phyloP scores from a whole-genome alignment of 2,797 vertebrate species.

The Fistularia tabacaria region DNA sequence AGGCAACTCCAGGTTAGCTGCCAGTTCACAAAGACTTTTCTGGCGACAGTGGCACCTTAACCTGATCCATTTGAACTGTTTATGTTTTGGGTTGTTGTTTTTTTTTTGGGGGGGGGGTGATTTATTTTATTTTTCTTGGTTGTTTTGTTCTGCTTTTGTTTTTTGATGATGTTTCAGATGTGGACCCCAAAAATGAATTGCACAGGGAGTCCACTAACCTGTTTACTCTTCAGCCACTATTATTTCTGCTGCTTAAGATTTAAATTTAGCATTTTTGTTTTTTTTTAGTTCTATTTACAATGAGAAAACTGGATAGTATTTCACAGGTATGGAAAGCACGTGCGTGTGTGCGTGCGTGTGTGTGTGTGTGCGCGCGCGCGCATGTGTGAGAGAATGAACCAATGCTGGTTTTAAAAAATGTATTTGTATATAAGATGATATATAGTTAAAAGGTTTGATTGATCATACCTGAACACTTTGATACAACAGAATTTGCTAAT shows the following conservation, averaged over 20 bases:
- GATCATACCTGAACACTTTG: slow-evolving; percentile 50
- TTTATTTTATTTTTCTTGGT: too few species aligned
- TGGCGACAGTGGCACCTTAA: slow-evolving; percentile 60
- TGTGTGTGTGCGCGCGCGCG: slow-evolving; percentile 12
- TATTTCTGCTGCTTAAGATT: slow-evolving; percentile 61
- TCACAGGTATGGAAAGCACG: slow-evolving; percentile 26
- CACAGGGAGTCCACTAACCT: slow-evolving; percentile 46
- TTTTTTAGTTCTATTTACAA: slow-evolving; percentile 56
- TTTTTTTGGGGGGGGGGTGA: too few species aligned
- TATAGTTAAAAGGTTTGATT: slow-evolving; percentile 51
- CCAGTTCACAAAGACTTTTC: slow-evolving; percentile 55
- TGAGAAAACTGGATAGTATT: slow-evolving; percentile 22
- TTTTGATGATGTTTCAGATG: slow-evolving; percentile 1
- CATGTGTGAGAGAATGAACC: slow-evolving; percentile 42
- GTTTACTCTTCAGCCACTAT: slow-evolving; percentile 65
- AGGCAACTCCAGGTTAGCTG: slow-evolving; percentile 61
- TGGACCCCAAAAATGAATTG: slow-evolving; percentile 44
- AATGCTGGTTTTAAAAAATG: slow-evolving; percentile 36
- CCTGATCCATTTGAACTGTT: slow-evolving; percentile 27
- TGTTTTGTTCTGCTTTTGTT: too few species aligned
- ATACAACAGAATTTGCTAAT: slow-evolving; percentile 36
- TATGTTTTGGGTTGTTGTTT: slow-evolving; percentile 15
- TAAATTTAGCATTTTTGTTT: slow-evolving; percentile 38
- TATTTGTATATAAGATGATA: slow-evolving; percentile 68
- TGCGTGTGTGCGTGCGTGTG: slow-evolving; percentile 7